A percentile compares a stretch with the other conserved stretches of the same genome.
These are phyloP conservation scores for Hypothenemus hampei DNA, from an alignment of 1,140 invertebrate species.

Conservation along the genomic window DNA sequence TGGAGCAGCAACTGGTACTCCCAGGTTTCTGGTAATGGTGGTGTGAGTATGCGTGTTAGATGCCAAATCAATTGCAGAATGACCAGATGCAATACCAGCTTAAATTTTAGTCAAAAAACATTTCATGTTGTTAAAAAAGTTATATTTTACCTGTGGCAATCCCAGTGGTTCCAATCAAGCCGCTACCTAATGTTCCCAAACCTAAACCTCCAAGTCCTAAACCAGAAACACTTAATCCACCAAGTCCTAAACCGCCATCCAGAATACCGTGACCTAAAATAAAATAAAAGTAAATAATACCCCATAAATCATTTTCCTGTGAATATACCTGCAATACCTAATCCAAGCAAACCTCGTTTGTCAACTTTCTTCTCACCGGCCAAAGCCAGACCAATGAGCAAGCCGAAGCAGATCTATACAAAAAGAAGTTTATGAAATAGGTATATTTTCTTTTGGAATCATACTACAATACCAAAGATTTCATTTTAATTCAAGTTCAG, in stretches of 20 bases:
- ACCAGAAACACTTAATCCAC: slow-evolving; percentile 16
- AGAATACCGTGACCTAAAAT: slow-evolving; percentile 10
- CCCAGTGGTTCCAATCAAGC: not conserved
- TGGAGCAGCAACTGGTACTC: slow-evolving; percentile 34
- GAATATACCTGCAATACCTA: slow-evolving; percentile 37
- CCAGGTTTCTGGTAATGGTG: slow-evolving; percentile 37
- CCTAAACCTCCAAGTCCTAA: slow-evolving; percentile 20
- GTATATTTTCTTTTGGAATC: too few species aligned
- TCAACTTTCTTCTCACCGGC: slow-evolving; percentile 32
- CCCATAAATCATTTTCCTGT: slow-evolving; percentile 1
- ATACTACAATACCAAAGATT: slow-evolving; percentile 23
- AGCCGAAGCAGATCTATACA: slow-evolving; percentile 30
- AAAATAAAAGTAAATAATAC: not conserved
- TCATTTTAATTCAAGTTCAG: slow-evolving; percentile 15
- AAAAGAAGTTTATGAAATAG: not conserved
- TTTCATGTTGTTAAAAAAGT: too few species aligned
- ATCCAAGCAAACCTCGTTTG: slow-evolving; percentile 39
- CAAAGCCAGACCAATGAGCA: slow-evolving; percentile 29
- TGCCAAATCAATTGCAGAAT: slow-evolving; percentile 25
- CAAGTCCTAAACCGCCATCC: slow-evolving; percentile 20
- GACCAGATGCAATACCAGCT: slow-evolving; percentile 5
- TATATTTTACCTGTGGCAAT: too few species aligned
- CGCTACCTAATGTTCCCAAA: slow-evolving; percentile 8
- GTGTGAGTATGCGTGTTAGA: slow-evolving; percentile 37
- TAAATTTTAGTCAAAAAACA: too few species aligned